These are phyloP conservation scores for Agrochola litura DNA, from an alignment of 2,888 invertebrate species.

Conservation along the genomic window DNA sequence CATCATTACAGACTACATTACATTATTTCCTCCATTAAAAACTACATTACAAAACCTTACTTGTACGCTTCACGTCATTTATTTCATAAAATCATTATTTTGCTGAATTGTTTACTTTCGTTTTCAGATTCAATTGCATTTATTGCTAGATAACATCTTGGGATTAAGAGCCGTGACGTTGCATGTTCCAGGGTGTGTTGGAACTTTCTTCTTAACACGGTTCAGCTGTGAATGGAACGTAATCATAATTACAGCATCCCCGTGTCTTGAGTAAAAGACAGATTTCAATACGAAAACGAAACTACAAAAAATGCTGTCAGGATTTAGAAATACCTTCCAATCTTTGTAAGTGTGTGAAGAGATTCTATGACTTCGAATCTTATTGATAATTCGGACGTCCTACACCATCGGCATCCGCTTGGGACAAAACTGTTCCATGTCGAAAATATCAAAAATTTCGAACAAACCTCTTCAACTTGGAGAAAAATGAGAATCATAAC, in stretches of 20 bases:
- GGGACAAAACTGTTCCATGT: background rate
- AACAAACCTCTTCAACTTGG: background rate
- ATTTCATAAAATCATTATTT: slow-evolving; percentile 34
- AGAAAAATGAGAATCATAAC: background rate
- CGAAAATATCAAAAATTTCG: background rate
- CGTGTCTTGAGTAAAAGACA: background rate
- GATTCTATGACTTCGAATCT: background rate
- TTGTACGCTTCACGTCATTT: slow-evolving; percentile 9
- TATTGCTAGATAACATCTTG: slow-evolving; percentile 40
- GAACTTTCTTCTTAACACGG: slow-evolving; percentile 52
- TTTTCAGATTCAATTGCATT: slow-evolving; percentile 65
- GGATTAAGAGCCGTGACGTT: slow-evolving; percentile 56
- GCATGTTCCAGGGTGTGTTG: slow-evolving; percentile 54
- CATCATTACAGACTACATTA: slow-evolving; percentile 37
- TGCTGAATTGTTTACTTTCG: slow-evolving; percentile 56
- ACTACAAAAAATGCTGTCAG: background rate
- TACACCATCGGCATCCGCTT: no score
- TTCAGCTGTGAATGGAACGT: slow-evolving; percentile 34
- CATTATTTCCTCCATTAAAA: slow-evolving; percentile 57
- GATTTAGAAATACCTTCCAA: background rate
- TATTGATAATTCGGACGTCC: background rate
- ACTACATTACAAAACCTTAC: slow-evolving; percentile 45
- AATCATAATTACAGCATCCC: background rate
- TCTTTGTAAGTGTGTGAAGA: background rate
- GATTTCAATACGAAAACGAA: background rate